Conservation (phyloP, 2,797 vertebrate species). For the Danio aesculapii region DNA sequence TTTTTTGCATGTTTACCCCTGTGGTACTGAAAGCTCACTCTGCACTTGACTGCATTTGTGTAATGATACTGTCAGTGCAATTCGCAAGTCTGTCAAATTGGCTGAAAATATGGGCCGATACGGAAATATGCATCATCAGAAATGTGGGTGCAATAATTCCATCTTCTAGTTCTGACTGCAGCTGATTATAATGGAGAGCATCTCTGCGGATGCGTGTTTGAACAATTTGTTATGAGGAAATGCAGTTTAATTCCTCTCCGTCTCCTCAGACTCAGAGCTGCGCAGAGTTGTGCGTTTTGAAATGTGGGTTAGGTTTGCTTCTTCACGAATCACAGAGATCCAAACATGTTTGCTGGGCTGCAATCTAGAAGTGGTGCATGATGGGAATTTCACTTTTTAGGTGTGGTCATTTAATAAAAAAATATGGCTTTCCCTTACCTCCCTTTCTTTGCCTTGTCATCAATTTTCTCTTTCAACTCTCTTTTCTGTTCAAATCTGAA, state of each 20-base stretch:
- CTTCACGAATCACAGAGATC: constrained; percentile 7
- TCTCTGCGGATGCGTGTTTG: constrained; percentile 20
- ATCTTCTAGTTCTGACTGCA: constrained; percentile 6
- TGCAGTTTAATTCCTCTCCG: constrained; percentile 21
- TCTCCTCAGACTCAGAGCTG: neutral
- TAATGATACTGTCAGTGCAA: constrained; percentile 25
- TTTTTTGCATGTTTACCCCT: neutral
- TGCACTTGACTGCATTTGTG: constrained; percentile 29
- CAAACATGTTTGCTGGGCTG: neutral
- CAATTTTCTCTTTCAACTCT: constrained; percentile 9
- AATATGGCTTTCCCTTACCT: neutral
- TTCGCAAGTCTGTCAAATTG: constrained; percentile 30
- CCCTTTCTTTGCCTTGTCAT: neutral
- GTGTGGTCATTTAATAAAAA: constrained; percentile 10
- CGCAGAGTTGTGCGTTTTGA: neutral
- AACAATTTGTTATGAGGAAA: constrained; percentile 35
- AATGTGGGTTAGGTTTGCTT: constrained; percentile 18
- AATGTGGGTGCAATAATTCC: constrained; percentile 13
- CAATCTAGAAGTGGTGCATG: neutral
- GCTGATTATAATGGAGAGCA: constrained; percentile 17
- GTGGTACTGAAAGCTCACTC: constrained; percentile 4
- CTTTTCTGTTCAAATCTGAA: constrained; percentile 54
- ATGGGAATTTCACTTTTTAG: neutral
- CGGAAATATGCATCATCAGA: constrained; percentile 18
- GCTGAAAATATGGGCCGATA: neutral